A percentile compares a stretch with the other conserved stretches of the same genome.
Conservation (phyloP, 2,113 vertebrate species). For the Bubalus kerabau region DNA sequence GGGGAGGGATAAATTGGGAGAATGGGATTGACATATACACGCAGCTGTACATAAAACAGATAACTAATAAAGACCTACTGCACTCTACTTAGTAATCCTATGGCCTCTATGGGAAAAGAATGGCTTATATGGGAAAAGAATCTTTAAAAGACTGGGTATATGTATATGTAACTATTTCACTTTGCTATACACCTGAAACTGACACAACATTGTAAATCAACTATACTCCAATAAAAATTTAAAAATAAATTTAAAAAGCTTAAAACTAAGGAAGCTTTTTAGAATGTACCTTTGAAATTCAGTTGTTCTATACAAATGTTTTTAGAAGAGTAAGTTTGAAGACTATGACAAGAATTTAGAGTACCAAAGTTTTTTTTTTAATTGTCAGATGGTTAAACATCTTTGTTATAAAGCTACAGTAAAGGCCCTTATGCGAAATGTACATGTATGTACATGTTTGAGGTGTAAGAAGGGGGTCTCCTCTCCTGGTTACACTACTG, state of each 20-base stretch:
- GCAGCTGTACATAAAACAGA: not conserved
- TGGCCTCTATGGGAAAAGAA: not conserved
- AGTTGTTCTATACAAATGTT: not conserved
- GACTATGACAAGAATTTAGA: not conserved
- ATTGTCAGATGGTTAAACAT: not conserved
- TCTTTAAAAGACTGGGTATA: not conserved
- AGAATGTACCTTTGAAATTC: not conserved
- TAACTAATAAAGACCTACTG: not conserved
- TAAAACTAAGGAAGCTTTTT: not conserved
- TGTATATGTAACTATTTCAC: not conserved
- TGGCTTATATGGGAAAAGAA: not conserved
- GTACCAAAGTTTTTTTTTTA: not conserved
- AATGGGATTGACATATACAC: not conserved
- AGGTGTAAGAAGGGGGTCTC: not conserved
- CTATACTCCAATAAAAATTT: not conserved
- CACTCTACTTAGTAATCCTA: not conserved
- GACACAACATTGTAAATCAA: not conserved
- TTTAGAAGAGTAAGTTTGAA: not conserved
- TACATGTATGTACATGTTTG: not conserved
- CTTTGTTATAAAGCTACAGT: not conserved
- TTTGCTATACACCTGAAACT: not conserved
- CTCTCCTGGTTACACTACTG: not conserved
- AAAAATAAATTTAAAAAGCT: not conserved
- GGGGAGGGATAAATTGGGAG: not conserved
- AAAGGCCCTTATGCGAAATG: not conserved